Percentiles rank a stretch among this genome's conserved stretches.
phyloP scores from a whole-genome alignment of 2,113 vertebrate genomes.

The Siniperca knerii region DNA sequence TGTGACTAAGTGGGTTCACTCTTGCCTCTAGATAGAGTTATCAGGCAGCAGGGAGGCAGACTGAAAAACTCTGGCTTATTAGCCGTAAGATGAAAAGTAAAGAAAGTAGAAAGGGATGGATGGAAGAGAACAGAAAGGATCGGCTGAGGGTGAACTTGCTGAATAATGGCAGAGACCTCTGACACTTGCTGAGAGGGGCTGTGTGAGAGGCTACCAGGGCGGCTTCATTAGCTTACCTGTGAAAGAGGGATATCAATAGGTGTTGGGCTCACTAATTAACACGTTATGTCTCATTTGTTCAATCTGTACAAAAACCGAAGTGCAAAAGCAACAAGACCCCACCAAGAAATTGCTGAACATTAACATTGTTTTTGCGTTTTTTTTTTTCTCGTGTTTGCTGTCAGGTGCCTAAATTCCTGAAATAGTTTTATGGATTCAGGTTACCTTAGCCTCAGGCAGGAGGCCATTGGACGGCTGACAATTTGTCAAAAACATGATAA shows the following conservation, averaged over 20 bases:
- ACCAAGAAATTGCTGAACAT: not conserved
- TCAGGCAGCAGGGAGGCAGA: conserved; percentile 16
- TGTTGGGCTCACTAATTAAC: not conserved
- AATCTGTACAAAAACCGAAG: too few species aligned
- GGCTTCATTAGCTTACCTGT: not conserved
- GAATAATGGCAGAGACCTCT: conserved; percentile 13
- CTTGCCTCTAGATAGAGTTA: conserved; percentile 28
- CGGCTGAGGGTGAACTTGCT: conserved; percentile 5
- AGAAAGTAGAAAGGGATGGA: not conserved
- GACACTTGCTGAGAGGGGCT: conserved; percentile 14
- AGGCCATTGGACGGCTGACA: not conserved
- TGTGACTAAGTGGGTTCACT: conserved; percentile 23
- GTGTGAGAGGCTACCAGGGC: not conserved
- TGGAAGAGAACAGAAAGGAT: not conserved
- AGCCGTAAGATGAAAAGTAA: not conserved
- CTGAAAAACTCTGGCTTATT: conserved; percentile 26
- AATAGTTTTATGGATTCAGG: conserved; percentile 13
- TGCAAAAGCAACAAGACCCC: not conserved
- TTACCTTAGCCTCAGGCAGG: not conserved
- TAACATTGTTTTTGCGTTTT: not conserved
- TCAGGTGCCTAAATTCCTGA: conserved; percentile 6
- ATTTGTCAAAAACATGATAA: not conserved
- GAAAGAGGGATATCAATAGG: not conserved
- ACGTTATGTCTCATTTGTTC: not conserved
- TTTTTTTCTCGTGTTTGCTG: not conserved